Conservation (phyloP, 2,888 invertebrate genomes). For the Ectemnius lituratus region DNA sequence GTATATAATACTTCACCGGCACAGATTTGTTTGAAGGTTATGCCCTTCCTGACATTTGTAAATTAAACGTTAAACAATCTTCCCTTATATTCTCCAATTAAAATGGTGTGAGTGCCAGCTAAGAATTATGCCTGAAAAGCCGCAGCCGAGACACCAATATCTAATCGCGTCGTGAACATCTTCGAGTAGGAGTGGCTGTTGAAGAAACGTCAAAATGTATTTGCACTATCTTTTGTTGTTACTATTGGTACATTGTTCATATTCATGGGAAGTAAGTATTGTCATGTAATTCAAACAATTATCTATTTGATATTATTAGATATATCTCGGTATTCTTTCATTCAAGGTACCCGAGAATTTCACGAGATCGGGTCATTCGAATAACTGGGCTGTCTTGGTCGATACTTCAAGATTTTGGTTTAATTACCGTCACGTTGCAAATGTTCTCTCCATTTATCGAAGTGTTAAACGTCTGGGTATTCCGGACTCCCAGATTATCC, state of each 20-base stretch:
- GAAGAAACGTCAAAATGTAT: conserved; percentile 34
- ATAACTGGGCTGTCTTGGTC: conserved; percentile 99
- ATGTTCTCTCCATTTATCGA: conserved; percentile 97
- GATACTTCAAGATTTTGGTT: conserved; percentile 99
- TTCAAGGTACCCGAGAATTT: conserved; percentile 80
- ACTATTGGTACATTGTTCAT: conserved; percentile 15
- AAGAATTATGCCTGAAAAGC: too few species aligned
- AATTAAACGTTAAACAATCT: too few species aligned
- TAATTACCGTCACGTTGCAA: conserved; percentile 99
- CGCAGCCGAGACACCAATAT: too few species aligned
- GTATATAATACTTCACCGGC: too few species aligned
- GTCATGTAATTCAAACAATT: too few species aligned
- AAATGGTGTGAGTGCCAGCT: too few species aligned
- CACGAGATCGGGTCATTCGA: conserved; percentile 89
- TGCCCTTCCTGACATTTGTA: too few species aligned
- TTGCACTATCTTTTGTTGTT: conserved; percentile 20
- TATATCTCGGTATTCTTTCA: background rate
- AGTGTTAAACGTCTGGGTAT: conserved; percentile 99
- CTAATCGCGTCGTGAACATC: too few species aligned
- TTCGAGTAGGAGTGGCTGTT: background rate
- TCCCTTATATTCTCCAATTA: too few species aligned
- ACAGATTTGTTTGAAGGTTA: too few species aligned
- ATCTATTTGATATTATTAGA: background rate
- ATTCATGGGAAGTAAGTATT: conserved; percentile 41
- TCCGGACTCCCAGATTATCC: conserved; percentile 98